Evolutionary conservation across 2,113 vertebrate species (phyloP).

Genomic region (Platichthys stellatus): DNA sequence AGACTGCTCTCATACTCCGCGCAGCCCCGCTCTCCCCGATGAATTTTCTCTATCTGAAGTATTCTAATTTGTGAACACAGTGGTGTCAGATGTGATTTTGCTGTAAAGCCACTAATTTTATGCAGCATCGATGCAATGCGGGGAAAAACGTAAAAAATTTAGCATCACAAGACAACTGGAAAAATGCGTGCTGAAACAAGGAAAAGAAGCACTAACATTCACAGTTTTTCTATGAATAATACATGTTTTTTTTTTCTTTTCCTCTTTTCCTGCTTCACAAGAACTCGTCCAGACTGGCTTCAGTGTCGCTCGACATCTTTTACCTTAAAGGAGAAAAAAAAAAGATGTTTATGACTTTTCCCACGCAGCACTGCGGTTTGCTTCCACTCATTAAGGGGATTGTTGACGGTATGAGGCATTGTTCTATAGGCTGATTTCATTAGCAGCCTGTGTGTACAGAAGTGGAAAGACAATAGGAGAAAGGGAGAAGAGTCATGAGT

Average conservation of each 20-base stretch:
- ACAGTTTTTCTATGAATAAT: slow-evolving; percentile 94
- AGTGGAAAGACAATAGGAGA: slow-evolving; percentile 45
- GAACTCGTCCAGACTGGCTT: slow-evolving; percentile 50
- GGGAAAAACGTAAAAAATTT: slow-evolving; percentile 96
- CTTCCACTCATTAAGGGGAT: slow-evolving; percentile 57
- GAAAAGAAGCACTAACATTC: slow-evolving; percentile 90
- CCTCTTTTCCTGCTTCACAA: slow-evolving; percentile 64
- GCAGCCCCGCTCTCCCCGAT: slow-evolving; percentile 88
- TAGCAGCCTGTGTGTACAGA: slow-evolving; percentile 49
- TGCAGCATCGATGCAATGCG: slow-evolving; percentile 95
- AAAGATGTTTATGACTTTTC: slow-evolving; percentile 55
- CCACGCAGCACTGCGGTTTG: slow-evolving; percentile 46
- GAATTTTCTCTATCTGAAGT: slow-evolving; percentile 91
- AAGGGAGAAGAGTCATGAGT: background rate
- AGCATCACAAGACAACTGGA: slow-evolving; percentile 94
- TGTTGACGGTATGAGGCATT: slow-evolving; percentile 49
- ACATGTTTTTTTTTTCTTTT: slow-evolving; percentile 82
- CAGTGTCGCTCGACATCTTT: slow-evolving; percentile 60
- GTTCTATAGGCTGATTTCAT: slow-evolving; percentile 62
- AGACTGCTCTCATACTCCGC: slow-evolving; percentile 87
- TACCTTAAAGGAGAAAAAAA: slow-evolving; percentile 30
- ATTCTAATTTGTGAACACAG: slow-evolving; percentile 93
- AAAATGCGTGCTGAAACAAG: slow-evolving; percentile 93
- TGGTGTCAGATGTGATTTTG: slow-evolving; percentile 97
- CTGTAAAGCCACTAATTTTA: slow-evolving; percentile 97